These are phyloP conservation scores for Melinaea marsaeus DNA, from an alignment of 2,888 invertebrate genomes.

Conservation along the genomic window DNA sequence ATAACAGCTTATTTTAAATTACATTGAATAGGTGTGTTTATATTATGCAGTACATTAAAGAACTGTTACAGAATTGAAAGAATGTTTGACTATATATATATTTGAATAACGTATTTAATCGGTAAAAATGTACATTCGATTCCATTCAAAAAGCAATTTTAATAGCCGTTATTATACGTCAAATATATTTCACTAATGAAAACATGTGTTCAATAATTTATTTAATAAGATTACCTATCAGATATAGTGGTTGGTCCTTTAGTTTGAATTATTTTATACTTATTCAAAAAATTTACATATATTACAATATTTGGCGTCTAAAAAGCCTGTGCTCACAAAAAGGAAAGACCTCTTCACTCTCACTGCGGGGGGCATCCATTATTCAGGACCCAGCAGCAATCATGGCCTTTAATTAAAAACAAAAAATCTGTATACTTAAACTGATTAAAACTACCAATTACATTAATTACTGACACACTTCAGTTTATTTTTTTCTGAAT, in stretches of 20 bases:
- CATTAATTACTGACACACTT: neutral
- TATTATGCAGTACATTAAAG: too few relatives aligned
- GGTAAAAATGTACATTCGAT: too few relatives aligned
- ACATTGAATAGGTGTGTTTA: too few relatives aligned
- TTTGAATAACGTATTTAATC: too few relatives aligned
- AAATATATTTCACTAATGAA: too few relatives aligned
- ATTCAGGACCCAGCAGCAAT: constrained; percentile 18
- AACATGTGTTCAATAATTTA: too few relatives aligned
- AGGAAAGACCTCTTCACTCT: constrained; percentile 12
- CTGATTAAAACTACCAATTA: neutral
- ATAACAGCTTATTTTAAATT: too few relatives aligned
- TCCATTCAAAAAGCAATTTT: too few relatives aligned
- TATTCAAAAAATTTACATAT: constrained; percentile 17
- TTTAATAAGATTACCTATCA: neutral
- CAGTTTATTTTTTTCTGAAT: neutral
- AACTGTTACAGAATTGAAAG: too few relatives aligned
- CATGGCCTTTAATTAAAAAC: constrained; percentile 20
- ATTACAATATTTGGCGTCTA: constrained; percentile 22
- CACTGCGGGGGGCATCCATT: constrained; percentile 20
- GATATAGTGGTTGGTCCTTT: neutral
- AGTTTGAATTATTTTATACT: neutral
- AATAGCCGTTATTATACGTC: too few relatives aligned
- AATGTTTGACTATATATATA: too few relatives aligned
- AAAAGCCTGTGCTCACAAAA: constrained; percentile 9
- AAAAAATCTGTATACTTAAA: constrained; percentile 7